Conservation (phyloP, 1,140 invertebrate genomes). For the Saxidomus purpurata region DNA sequence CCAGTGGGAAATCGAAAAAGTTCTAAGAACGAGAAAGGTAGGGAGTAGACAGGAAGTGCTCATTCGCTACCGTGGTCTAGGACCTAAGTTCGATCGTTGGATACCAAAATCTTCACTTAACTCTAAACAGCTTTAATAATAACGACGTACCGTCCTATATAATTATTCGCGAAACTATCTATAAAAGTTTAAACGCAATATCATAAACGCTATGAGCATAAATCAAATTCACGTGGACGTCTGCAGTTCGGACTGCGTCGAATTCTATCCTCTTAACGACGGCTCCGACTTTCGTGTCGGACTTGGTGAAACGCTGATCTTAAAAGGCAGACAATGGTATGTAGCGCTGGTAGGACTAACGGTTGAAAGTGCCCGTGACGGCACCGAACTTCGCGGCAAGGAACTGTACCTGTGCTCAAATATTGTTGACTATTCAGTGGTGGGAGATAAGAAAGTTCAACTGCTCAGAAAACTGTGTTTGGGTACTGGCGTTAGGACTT, state of each 20-base stretch:
- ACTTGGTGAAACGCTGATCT: neutral
- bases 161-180: neutral
- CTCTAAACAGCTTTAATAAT: neutral
- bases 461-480: slow-evolving; percentile 4
- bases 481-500: neutral
- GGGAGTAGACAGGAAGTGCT: neutral
- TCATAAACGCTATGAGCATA: neutral
- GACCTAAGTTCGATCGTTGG: slow-evolving; percentile 1
- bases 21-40: neutral
- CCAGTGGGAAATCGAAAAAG: neutral
- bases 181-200: neutral
- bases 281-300: neutral
- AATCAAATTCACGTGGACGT: neutral
- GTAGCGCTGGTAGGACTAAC: neutral
- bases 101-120: neutral
- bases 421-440: neutral
- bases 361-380: neutral
- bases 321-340: neutral
- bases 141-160: neutral
- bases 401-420: slow-evolving; percentile 6
- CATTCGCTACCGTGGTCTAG: neutral
- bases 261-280: neutral
- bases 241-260: neutral
- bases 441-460: neutral
- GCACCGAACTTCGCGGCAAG: neutral